phyloP scores from a whole-genome alignment of 1,140 invertebrate genomes.

The Ectropis grisescens region DNA sequence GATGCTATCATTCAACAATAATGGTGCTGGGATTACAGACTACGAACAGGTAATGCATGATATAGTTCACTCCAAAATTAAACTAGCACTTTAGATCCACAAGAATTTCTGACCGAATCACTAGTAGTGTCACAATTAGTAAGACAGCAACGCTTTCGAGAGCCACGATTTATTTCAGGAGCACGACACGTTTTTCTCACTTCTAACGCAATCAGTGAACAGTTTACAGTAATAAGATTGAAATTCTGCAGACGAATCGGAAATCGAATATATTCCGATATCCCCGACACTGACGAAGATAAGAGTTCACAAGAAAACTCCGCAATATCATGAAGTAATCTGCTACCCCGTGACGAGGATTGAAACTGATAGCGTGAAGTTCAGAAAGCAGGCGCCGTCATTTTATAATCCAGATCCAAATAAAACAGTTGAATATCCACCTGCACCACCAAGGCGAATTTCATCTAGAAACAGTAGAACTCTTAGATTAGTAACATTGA shows the following conservation, averaged over 20 bases:
- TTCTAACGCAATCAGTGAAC: slow-evolving; percentile 24
- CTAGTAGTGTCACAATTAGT: slow-evolving; percentile 34
- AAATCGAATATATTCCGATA: slow-evolving; percentile 86
- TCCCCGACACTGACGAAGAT: slow-evolving; percentile 84
- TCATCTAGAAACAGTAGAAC: slow-evolving; percentile 82
- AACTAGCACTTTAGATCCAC: slow-evolving; percentile 34
- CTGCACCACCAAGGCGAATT: slow-evolving; percentile 78
- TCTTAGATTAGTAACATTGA: slow-evolving; percentile 74
- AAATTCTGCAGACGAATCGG: slow-evolving; percentile 76
- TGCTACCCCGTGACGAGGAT: slow-evolving; percentile 73
- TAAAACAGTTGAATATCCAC: slow-evolving; percentile 49
- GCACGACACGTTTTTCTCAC: slow-evolving; percentile 55
- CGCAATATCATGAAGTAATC: slow-evolving; percentile 64
- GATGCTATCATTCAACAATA: slow-evolving; percentile 28
- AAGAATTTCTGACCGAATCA: no score
- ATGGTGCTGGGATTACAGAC: slow-evolving; percentile 39
- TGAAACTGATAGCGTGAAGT: slow-evolving; percentile 30
- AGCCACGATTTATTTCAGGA: slow-evolving; percentile 42
- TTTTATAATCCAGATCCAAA: slow-evolving; percentile 29
- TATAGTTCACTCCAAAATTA: slow-evolving; percentile 57
- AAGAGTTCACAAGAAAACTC: slow-evolving; percentile 76
- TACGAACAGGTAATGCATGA: slow-evolving; percentile 54
- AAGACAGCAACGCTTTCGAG: slow-evolving; percentile 27
- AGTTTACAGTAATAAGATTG: slow-evolving; percentile 25
- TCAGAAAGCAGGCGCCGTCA: slow-evolving; percentile 69